phyloP scores from a whole-genome alignment of 1,140 invertebrate species.

The Dendroctonus ponderosae region DNA sequence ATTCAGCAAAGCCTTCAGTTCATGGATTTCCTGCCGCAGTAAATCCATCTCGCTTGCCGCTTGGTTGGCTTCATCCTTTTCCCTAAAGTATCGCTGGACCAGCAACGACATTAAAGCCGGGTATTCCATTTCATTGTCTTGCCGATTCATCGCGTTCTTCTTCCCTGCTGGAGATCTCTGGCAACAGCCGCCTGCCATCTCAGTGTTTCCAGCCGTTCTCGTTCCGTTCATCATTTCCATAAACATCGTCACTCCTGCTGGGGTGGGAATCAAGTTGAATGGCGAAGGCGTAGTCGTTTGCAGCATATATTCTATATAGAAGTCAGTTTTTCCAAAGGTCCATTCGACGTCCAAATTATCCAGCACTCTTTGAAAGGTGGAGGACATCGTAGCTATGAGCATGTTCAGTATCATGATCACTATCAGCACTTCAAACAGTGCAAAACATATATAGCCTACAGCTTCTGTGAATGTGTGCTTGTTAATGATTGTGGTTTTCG shows the following conservation, averaged over 20 bases:
- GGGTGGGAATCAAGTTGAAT: conserved; percentile 58
- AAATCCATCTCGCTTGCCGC: conserved; percentile 44
- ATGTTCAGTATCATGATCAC: conserved; percentile 75
- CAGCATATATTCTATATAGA: conserved; percentile 59
- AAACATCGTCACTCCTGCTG: conserved; percentile 49
- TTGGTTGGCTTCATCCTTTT: conserved; percentile 46
- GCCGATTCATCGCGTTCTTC: conserved; percentile 12
- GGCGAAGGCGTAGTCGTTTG: conserved; percentile 59
- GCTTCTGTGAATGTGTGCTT: conserved; percentile 61
- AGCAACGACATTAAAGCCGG: conserved; percentile 55
- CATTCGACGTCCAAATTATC: conserved; percentile 62
- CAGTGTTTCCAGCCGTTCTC: conserved; percentile 27
- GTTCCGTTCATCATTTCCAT: conserved; percentile 51
- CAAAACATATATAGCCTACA: conserved; percentile 65
- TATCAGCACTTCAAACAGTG: conserved; percentile 64
- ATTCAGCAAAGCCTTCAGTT: conserved; percentile 42
- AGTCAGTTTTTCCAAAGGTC: conserved; percentile 60
- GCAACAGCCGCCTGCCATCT: conserved; percentile 29
- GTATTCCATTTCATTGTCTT: conserved; percentile 46
- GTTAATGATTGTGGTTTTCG: conserved; percentile 53
- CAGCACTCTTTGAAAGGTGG: conserved; percentile 67
- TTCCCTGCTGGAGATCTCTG: background rate
- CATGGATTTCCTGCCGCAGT: conserved; percentile 45
- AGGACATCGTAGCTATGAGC: conserved; percentile 76
- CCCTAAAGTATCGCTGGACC: conserved; percentile 57